Conservation (phyloP, 2,113 vertebrate genomes). For the Eidolon helvum region DNA sequence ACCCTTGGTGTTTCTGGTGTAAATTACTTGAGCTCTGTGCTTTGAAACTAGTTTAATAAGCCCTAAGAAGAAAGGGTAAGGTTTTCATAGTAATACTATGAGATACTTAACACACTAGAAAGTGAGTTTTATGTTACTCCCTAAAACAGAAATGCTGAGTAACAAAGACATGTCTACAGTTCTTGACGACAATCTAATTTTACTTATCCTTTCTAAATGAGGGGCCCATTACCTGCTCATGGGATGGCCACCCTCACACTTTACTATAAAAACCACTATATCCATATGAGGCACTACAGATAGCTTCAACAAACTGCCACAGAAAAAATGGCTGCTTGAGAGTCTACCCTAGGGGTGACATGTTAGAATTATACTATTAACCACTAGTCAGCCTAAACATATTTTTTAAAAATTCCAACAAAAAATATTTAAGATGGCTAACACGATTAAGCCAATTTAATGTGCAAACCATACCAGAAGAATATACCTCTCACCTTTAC, state of each 20-base stretch:
- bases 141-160: not conserved
- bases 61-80: constrained; percentile 77
- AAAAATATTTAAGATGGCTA: not conserved
- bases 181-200: not conserved
- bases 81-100: not conserved
- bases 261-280: not conserved
- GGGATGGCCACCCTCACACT: not conserved
- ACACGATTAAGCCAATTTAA: not conserved
- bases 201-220: not conserved
- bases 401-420: not conserved
- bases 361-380: not conserved
- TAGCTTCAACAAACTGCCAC: not conserved
- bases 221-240: not conserved
- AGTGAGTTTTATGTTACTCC: not conserved
- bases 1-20: constrained; percentile 98
- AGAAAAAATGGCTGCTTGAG: not conserved
- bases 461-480: not conserved
- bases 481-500: constrained; percentile 83
- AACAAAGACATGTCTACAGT: not conserved
- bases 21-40: constrained; percentile 97
- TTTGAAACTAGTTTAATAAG: constrained; percentile 98
- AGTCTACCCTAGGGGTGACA: not conserved
- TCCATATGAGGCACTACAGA: not conserved
- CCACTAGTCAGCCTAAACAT: not conserved
- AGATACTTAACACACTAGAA: not conserved